These are phyloP conservation scores for Agrypnus murinus DNA, from an alignment of 2,888 invertebrate genomes.

Conservation along the genomic window DNA sequence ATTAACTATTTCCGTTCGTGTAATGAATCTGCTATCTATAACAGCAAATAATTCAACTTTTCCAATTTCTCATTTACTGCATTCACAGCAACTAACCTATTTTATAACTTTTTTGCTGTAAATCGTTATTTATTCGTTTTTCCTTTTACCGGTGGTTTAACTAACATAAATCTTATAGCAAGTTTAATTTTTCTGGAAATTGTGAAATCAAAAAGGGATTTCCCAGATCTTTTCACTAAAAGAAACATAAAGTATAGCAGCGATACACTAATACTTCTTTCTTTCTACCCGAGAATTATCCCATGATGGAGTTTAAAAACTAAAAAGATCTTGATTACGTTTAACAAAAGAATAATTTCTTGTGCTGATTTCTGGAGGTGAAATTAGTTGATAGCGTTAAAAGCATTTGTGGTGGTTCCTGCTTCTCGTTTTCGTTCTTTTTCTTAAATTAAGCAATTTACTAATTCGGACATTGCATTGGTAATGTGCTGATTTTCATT, in stretches of 20 bases:
- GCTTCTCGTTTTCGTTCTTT: constrained; percentile 3
- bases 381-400: constrained; percentile 21
- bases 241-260: constrained; percentile 17
- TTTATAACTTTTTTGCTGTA: too few species aligned
- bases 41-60: too few species aligned
- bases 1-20: too few species aligned
- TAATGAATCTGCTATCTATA: too few species aligned
- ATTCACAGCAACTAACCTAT: too few species aligned
- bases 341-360: constrained; percentile 18
- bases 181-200: too few species aligned
- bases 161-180: too few species aligned
- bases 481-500: too few species aligned
- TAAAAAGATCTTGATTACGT: constrained; percentile 18
- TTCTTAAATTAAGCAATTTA: constrained; percentile 10
- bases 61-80: too few species aligned
- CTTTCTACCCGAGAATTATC: background rate
- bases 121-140: too few species aligned
- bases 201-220: background rate
- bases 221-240: background rate
- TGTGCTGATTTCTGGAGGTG: constrained; percentile 7
- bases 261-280: constrained; percentile 15
- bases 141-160: too few species aligned
- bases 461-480: too few species aligned
- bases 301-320: constrained; percentile 24
- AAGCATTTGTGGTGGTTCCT: background rate